Evolutionary conservation across 2,888 invertebrate species (phyloP).

Genomic region (Lordiphosa fenestrarum): DNA sequence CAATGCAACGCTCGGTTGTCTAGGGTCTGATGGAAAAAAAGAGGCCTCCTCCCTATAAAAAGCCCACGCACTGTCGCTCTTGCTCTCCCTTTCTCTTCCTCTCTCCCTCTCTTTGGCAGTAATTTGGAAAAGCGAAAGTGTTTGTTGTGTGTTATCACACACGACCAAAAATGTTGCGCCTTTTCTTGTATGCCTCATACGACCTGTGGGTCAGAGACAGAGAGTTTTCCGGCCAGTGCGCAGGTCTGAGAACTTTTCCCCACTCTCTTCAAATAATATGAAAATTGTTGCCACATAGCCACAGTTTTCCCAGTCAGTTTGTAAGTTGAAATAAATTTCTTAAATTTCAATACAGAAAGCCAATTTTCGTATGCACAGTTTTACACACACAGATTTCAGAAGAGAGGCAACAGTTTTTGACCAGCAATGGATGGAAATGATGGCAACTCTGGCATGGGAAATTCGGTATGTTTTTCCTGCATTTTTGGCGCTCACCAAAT

Average conservation of each 20-base stretch:
- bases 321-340: background rate
- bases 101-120: constrained; percentile 5
- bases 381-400: no score
- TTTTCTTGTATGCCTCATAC: constrained; percentile 48
- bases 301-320: constrained; percentile 8
- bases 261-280: constrained; percentile 4
- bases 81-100: background rate
- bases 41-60: constrained; percentile 28
- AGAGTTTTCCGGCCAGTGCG: constrained; percentile 28
- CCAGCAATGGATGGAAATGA: constrained; percentile 30
- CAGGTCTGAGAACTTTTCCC: constrained; percentile 52
- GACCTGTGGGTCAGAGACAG: constrained; percentile 56
- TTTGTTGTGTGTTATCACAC: constrained; percentile 60
- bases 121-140: constrained; percentile 54
- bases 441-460: constrained; percentile 65
- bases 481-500: constrained; percentile 56
- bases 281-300: constrained; percentile 59
- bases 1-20: constrained; percentile 61
- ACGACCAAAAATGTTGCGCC: constrained; percentile 68
- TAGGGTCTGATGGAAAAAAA: constrained; percentile 40
- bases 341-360: constrained; percentile 1
- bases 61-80: constrained; percentile 28
- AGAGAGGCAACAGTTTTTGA: background rate
- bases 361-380: no score
- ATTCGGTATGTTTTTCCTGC: constrained; percentile 59